Evolutionary conservation across 1,140 invertebrate genomes (phyloP).

Genomic region (Proctacanthus coquilletti): DNA sequence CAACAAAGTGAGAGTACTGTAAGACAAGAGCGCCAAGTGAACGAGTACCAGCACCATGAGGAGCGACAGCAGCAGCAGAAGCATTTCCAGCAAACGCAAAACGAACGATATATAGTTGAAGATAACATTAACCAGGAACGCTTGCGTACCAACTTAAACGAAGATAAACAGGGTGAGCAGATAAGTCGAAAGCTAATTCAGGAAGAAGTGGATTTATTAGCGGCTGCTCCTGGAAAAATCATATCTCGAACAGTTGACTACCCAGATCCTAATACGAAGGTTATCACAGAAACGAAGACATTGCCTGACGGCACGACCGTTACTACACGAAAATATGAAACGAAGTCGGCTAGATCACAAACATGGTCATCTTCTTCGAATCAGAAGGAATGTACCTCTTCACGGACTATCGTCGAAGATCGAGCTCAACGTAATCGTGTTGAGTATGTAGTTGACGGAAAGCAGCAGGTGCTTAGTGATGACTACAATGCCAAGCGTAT

Average conservation of each 20-base stretch:
- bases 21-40: constrained; percentile 3
- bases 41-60: constrained; percentile 4
- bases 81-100: constrained; percentile 3
- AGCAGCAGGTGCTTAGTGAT: no score
- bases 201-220: constrained; percentile 22
- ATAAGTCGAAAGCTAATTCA: constrained; percentile 7
- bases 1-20: constrained; percentile 1
- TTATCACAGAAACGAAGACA: constrained; percentile 43
- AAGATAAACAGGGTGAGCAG: background rate
- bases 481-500: no score
- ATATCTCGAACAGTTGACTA: constrained; percentile 40
- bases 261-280: constrained; percentile 43
- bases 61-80: constrained; percentile 10
- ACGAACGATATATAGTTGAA: background rate
- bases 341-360: constrained; percentile 19
- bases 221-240: constrained; percentile 27
- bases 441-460: background rate
- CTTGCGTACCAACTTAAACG: no score
- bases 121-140: background rate
- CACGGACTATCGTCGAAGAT: background rate
- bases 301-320: constrained; percentile 46
- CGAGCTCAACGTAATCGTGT: background rate
- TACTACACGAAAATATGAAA: constrained; percentile 45
- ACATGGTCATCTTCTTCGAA: background rate
- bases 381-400: background rate